Conservation (phyloP, 2,888 invertebrate genomes). For the Thereva nobilitata region DNA sequence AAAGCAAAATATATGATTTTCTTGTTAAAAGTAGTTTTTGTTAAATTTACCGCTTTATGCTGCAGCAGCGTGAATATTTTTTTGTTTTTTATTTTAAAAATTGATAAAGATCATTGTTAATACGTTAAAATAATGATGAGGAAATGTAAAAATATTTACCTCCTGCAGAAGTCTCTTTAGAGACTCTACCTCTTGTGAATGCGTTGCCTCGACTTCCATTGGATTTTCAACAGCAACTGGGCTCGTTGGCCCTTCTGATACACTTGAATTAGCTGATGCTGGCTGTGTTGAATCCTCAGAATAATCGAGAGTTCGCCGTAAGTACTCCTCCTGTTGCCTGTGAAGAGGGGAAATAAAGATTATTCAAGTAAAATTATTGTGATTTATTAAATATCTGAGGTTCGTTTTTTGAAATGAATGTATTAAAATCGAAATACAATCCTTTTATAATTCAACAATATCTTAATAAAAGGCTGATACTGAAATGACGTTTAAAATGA, state of each 20-base stretch:
- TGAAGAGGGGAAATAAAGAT: constrained; percentile 2
- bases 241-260: constrained; percentile 64
- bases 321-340: constrained; percentile 58
- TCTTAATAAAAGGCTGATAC: too few relatives aligned
- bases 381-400: background rate
- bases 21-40: constrained; percentile 36
- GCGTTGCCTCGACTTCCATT: constrained; percentile 59
- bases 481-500: too few relatives aligned
- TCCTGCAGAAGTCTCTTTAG: constrained; percentile 76
- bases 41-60: constrained; percentile 59
- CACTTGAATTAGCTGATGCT: constrained; percentile 64
- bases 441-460: too few relatives aligned
- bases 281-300: constrained; percentile 59
- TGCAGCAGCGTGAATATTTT: constrained; percentile 49
- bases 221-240: constrained; percentile 62
- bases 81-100: constrained; percentile 28
- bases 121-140: constrained; percentile 43
- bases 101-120: constrained; percentile 35
- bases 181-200: constrained; percentile 69
- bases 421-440: too few relatives aligned
- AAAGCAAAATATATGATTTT: constrained; percentile 7
- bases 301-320: constrained; percentile 57
- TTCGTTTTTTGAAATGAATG: background rate
- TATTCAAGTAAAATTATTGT: background rate
- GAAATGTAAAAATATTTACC: constrained; percentile 60